Evolutionary conservation across 64 coral and sea anemone genomes (phyloP).

Genomic region (Catalaphyllia jardinei): DNA sequence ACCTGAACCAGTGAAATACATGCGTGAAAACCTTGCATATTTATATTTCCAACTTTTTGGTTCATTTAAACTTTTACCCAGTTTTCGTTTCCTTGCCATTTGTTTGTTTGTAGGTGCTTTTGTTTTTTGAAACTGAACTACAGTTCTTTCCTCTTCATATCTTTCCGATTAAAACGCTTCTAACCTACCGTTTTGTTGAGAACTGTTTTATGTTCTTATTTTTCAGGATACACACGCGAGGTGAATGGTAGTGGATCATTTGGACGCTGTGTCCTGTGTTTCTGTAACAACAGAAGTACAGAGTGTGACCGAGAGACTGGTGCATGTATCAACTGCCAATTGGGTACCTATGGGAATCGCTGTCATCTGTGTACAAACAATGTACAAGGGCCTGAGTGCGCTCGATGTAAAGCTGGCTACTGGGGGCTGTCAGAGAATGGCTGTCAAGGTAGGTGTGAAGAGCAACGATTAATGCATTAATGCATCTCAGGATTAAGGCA

Average conservation of each 20-base stretch:
- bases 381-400: constrained; percentile 73
- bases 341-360: constrained; percentile 75
- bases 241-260: constrained; percentile 39
- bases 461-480: neutral
- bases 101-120: no score
- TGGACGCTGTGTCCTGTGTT: constrained; percentile 73
- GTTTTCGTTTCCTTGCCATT: no score
- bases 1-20: no score
- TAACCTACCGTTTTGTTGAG: neutral
- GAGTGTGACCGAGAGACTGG: constrained; percentile 77
- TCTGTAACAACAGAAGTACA: constrained; percentile 80
- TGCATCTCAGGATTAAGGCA: no score
- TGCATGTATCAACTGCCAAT: constrained; percentile 66
- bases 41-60: no score
- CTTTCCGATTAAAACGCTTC: no score
- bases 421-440: constrained; percentile 81
- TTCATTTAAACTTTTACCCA: no score
- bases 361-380: constrained; percentile 84
- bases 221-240: constrained; percentile 79
- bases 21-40: no score
- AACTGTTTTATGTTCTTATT: neutral
- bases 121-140: no score
- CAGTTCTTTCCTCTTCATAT: no score
- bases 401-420: constrained; percentile 59
- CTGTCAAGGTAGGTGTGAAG: constrained; percentile 56